Percentiles rank a stretch among this genome's conserved stretches.
phyloP scores from a whole-genome alignment of 2,113 vertebrate genomes.

The Myrmecophaga tridactyla region DNA sequence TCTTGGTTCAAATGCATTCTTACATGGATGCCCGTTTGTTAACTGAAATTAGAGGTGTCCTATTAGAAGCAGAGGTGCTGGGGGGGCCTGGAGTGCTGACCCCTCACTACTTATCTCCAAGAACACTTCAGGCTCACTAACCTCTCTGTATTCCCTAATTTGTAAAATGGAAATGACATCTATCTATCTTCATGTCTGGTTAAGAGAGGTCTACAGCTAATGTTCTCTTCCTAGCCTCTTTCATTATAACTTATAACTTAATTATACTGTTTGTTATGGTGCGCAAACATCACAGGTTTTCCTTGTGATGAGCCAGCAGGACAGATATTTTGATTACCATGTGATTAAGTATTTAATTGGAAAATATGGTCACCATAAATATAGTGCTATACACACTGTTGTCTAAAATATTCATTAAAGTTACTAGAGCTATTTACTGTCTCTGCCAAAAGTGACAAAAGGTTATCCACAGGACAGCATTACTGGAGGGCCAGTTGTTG shows the following conservation, averaged over 20 bases:
- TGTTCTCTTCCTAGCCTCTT: neutral
- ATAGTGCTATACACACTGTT: neutral
- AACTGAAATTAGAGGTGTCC: neutral
- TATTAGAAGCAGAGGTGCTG: neutral
- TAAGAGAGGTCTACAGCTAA: neutral
- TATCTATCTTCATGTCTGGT: neutral
- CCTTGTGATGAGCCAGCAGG: neutral
- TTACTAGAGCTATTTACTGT: neutral
- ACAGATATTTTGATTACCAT: neutral
- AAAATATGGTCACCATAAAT: neutral
- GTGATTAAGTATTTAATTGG: neutral
- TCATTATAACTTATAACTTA: neutral
- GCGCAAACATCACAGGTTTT: neutral
- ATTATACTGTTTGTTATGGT: neutral
- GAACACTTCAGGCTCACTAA: neutral
- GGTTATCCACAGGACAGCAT: neutral
- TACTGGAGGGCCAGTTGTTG: neutral
- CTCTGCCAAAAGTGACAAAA: neutral
- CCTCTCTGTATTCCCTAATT: neutral
- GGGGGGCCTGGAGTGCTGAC: neutral
- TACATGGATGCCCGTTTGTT: neutral
- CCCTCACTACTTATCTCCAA: neutral
- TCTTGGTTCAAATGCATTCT: neutral
- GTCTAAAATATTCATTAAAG: neutral
- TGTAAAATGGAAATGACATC: neutral